These are phyloP conservation scores for Nemotelus nigrinus DNA, from an alignment of 2,888 invertebrate genomes.

Conservation along the genomic window DNA sequence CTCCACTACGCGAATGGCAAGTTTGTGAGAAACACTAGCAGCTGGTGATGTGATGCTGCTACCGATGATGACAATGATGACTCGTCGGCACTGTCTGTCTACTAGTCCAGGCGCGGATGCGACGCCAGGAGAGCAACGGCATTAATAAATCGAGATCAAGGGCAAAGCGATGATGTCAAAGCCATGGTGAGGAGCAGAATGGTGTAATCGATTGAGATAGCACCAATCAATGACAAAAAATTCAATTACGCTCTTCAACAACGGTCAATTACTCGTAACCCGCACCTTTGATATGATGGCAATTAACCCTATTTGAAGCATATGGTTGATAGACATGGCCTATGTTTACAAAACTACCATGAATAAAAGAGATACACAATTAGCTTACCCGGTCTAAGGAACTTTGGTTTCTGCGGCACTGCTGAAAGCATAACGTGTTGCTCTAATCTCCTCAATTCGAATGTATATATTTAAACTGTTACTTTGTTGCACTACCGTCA, in stretches of 20 bases:
- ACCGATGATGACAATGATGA: background rate
- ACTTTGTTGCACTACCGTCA: too few relatives aligned
- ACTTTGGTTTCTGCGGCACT: slow-evolving; percentile 49
- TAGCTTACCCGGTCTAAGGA: slow-evolving; percentile 51
- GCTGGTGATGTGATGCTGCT: background rate
- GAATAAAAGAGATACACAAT: background rate
- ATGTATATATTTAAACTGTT: too few relatives aligned
- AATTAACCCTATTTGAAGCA: background rate
- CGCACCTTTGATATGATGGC: background rate
- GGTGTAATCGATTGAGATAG: background rate
- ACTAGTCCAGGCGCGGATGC: background rate
- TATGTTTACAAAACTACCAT: too few relatives aligned
- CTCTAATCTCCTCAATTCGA: background rate
- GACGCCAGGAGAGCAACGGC: background rate
- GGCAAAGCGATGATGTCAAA: slow-evolving; percentile 13
- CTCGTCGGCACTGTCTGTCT: background rate
- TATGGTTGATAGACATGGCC: background rate
- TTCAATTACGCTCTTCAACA: slow-evolving; percentile 5
- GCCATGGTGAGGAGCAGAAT: background rate
- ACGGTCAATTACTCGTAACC: slow-evolving; percentile 23
- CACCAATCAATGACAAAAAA: slow-evolving; percentile 5
- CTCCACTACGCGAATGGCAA: too few relatives aligned
- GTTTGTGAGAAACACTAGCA: background rate
- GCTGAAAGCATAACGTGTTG: slow-evolving; percentile 48
- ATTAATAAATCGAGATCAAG: slow-evolving; percentile 27